phyloP scores from a whole-genome alignment of 2,797 vertebrate species.

The Gobionotothen gibberifrons region DNA sequence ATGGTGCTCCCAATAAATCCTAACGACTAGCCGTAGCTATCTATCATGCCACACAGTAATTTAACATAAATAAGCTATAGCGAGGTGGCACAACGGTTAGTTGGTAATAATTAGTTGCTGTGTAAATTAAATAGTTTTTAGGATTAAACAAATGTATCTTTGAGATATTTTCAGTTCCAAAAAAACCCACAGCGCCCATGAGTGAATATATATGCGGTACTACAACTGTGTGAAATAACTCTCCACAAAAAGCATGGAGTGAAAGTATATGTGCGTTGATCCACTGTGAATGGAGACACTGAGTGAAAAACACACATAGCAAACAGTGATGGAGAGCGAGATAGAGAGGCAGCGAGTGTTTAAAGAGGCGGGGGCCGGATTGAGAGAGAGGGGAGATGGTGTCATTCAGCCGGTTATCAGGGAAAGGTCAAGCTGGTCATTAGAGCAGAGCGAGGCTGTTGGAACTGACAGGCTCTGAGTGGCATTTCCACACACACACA shows the following conservation, averaged over 20 bases:
- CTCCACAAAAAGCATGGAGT: not conserved
- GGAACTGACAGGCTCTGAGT: constrained; percentile 54
- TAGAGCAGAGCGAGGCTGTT: constrained; percentile 56
- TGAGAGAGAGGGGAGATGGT: constrained; percentile 47
- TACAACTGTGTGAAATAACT: not conserved
- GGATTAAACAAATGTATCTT: too few relatives aligned
- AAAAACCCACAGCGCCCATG: too few relatives aligned
- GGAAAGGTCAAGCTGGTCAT: constrained; percentile 76
- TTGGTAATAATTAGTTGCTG: too few relatives aligned
- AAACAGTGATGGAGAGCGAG: constrained; percentile 3
- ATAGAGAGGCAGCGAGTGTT: constrained; percentile 25
- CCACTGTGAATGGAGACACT: not conserved
- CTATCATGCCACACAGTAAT: too few relatives aligned
- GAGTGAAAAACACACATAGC: not conserved
- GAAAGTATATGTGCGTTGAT: not conserved
- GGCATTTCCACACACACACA: constrained; percentile 1
- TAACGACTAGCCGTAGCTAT: too few relatives aligned
- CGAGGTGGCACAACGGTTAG: too few relatives aligned
- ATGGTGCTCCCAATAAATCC: too few relatives aligned
- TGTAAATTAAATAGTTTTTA: too few relatives aligned
- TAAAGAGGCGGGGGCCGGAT: constrained; percentile 36
- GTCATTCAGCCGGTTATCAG: constrained; percentile 71
- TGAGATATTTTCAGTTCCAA: too few relatives aligned
- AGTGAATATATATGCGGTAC: not conserved
- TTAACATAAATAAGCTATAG: too few relatives aligned